Percentiles rank a stretch among this genome's conserved stretches.
phyloP scores from a whole-genome alignment of 2,113 vertebrate genomes.

The Loxodonta africana region DNA sequence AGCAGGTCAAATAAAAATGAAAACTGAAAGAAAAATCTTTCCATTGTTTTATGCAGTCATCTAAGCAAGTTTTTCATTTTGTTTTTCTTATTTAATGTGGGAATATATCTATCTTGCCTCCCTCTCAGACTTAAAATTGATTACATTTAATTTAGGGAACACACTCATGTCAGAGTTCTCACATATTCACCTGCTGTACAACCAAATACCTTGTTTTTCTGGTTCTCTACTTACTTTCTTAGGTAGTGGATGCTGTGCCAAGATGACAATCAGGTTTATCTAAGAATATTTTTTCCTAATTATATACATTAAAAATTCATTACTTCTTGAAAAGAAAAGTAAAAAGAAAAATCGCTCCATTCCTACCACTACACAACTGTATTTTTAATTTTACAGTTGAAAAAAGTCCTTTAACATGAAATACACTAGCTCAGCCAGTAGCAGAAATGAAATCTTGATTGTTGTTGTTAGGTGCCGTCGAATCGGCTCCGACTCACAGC shows the following conservation, averaged over 20 bases:
- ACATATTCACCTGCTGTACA: neutral
- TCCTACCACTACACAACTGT: neutral
- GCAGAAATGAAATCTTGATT: too few relatives aligned
- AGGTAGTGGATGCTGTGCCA: neutral
- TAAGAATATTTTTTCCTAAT: constrained; percentile 9
- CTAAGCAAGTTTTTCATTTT: neutral
- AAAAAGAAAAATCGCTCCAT: constrained; percentile 42
- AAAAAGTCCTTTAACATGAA: too few relatives aligned
- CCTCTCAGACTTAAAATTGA: neutral
- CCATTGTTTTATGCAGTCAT: neutral
- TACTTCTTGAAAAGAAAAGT: neutral
- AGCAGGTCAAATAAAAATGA: neutral
- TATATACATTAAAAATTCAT: neutral
- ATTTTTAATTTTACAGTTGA: constrained; percentile 44
- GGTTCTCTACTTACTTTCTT: neutral
- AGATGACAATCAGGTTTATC: neutral
- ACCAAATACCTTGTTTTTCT: neutral
- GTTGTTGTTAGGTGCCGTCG: too few relatives aligned
- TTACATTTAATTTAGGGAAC: neutral
- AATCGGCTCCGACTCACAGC: too few relatives aligned
- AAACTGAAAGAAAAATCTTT: constrained; percentile 2
- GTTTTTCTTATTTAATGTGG: neutral
- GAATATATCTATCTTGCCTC: neutral
- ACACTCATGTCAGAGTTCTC: neutral
- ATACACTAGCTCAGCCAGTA: too few relatives aligned